Conservation (phyloP, 1,140 invertebrate genomes). For the Lepidurus arcticus region DNA sequence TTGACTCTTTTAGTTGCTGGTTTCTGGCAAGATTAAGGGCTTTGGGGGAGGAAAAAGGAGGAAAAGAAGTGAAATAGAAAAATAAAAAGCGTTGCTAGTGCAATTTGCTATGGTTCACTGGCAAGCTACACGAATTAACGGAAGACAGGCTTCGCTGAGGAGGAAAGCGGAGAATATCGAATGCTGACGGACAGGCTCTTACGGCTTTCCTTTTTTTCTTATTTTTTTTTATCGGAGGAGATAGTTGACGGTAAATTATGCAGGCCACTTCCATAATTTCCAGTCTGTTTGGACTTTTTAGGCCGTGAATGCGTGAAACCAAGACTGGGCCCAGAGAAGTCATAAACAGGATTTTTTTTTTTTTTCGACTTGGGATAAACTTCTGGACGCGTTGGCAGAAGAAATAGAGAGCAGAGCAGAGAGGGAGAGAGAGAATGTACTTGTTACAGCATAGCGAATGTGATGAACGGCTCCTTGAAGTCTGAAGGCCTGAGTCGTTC, state of each 20-base stretch:
- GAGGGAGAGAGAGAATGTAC: not conserved
- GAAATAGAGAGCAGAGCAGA: not conserved
- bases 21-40: not conserved
- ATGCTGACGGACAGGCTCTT: not conserved
- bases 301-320: not conserved
- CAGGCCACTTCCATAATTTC: not conserved
- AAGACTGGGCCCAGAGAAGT: not conserved
- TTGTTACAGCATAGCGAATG: slow-evolving; percentile 19
- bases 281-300: not conserved
- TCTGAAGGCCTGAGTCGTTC: slow-evolving; percentile 17
- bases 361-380: too few species aligned
- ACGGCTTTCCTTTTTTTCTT: not conserved
- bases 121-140: not conserved
- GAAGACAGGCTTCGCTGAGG: slow-evolving; percentile 1
- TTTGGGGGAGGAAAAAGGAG: not conserved
- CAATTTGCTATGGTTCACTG: slow-evolving; percentile 15
- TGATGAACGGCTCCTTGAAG: slow-evolving; percentile 6
- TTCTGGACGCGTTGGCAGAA: not conserved
- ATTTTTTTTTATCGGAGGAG: not conserved
- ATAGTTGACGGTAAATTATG: not conserved
- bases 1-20: not conserved
- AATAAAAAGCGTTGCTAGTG: not conserved
- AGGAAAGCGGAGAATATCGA: not conserved
- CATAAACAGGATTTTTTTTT: too few species aligned
- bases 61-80: not conserved